phyloP scores from a whole-genome alignment of 2,113 vertebrate genomes.

The Phodopus roborovskii region DNA sequence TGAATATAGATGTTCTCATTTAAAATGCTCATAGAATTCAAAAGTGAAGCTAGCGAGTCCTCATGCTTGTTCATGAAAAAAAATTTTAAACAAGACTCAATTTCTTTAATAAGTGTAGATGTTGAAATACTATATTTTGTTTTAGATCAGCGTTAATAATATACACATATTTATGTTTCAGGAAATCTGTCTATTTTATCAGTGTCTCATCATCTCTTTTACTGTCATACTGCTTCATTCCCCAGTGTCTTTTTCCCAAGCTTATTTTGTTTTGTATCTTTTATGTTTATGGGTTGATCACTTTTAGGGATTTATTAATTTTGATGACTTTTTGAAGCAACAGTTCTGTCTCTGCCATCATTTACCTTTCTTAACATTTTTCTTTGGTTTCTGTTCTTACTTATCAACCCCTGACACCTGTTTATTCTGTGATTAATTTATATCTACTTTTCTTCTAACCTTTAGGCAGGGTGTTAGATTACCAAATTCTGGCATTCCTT shows the following conservation, averaged over 20 bases:
- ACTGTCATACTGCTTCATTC: background rate
- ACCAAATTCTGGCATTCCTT: background rate
- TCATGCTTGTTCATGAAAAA: background rate
- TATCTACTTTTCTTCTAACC: background rate
- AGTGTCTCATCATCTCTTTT: background rate
- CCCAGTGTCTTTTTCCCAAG: background rate
- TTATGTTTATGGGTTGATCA: background rate
- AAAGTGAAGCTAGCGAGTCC: background rate
- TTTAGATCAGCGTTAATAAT: background rate
- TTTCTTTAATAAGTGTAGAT: background rate
- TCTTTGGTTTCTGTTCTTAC: background rate
- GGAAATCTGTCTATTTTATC: background rate
- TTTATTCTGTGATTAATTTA: background rate
- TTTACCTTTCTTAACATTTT: background rate
- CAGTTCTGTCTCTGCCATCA: background rate
- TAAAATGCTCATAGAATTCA: background rate
- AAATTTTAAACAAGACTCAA: background rate
- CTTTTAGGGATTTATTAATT: background rate
- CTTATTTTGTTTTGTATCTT: background rate
- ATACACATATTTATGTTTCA: background rate
- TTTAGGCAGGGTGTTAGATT: background rate
- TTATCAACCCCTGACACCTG: background rate
- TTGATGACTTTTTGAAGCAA: background rate
- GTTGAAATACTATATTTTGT: background rate
- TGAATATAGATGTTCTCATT: background rate